A percentile compares a stretch with the other conserved stretches of the same genome.
phyloP scores from a whole-genome alignment of 2,113 vertebrate species.

The Pterophyllum scalare region DNA sequence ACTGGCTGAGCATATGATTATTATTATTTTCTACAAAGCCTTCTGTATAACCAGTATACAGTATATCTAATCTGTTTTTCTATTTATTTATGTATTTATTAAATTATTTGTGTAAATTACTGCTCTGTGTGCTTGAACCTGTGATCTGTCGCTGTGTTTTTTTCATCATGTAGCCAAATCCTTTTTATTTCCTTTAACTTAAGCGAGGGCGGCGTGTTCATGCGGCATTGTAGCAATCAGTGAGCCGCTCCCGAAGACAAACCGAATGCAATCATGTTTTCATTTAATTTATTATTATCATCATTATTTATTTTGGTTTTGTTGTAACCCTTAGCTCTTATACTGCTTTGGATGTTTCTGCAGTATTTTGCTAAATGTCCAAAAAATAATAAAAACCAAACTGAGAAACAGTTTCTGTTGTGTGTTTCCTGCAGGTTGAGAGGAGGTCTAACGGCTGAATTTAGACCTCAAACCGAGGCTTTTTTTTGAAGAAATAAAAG shows the following conservation, averaged over 20 bases:
- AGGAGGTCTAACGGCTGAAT: background rate
- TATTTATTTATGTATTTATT: conserved; percentile 94
- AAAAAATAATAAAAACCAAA: conserved; percentile 89
- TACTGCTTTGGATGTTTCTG: conserved; percentile 91
- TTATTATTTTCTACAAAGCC: conserved; percentile 79
- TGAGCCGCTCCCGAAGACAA: conserved; percentile 74
- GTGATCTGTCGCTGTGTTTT: conserved; percentile 73
- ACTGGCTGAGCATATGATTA: conserved; percentile 77
- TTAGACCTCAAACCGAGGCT: background rate
- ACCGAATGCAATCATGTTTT: conserved; percentile 90
- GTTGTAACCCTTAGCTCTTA: conserved; percentile 91
- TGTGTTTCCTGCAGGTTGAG: background rate
- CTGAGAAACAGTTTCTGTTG: conserved; percentile 42
- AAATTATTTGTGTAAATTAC: conserved; percentile 82
- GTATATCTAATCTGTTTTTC: conserved; percentile 83
- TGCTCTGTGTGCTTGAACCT: conserved; percentile 75
- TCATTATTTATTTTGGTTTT: conserved; percentile 68
- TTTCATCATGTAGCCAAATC: conserved; percentile 82
- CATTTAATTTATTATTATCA: conserved; percentile 31
- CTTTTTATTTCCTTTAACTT: conserved; percentile 49
- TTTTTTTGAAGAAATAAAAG: background rate
- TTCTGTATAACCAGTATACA: conserved; percentile 66
- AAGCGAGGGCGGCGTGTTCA: conserved; percentile 46
- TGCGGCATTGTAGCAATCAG: conserved; percentile 71
- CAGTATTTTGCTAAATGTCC: conserved; percentile 95